phyloP scores from a whole-genome alignment of 1,140 invertebrate genomes.

The Dreissena polymorpha region DNA sequence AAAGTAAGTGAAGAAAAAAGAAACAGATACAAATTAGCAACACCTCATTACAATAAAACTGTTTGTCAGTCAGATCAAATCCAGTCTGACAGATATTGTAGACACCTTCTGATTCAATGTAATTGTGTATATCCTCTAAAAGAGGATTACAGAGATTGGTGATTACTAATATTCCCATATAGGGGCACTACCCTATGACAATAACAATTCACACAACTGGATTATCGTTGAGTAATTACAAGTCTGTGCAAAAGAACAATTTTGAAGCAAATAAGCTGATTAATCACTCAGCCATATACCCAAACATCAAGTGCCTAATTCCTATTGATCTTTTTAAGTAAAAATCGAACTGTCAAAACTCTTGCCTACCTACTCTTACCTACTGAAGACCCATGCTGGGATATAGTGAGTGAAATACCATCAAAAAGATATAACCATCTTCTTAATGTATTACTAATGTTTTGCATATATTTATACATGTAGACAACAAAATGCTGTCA shows the following conservation, averaged over 20 bases:
- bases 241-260: neutral
- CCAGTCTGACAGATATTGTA: too few relatives aligned
- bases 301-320: slow-evolving; percentile 51
- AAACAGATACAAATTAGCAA: too few relatives aligned
- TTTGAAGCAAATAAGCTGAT: slow-evolving; percentile 1
- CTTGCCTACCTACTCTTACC: neutral
- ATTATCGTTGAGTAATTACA: neutral
- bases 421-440: neutral
- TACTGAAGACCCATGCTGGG: neutral
- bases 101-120: neutral
- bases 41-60: too few relatives aligned
- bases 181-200: neutral
- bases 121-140: neutral
- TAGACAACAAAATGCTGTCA: neutral
- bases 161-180: neutral
- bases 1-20: too few relatives aligned
- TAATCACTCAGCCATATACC: neutral
- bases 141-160: neutral
- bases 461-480: neutral
- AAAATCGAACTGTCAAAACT: neutral
- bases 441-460: neutral
- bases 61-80: too few relatives aligned
- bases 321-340: slow-evolving; percentile 7
- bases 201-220: neutral
- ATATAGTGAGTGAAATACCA: neutral